Percentiles rank a stretch among this genome's conserved stretches.
Evolutionary conservation across 2,888 invertebrate genomes (phyloP).

Genomic region (Drosophila picticornis): DNA sequence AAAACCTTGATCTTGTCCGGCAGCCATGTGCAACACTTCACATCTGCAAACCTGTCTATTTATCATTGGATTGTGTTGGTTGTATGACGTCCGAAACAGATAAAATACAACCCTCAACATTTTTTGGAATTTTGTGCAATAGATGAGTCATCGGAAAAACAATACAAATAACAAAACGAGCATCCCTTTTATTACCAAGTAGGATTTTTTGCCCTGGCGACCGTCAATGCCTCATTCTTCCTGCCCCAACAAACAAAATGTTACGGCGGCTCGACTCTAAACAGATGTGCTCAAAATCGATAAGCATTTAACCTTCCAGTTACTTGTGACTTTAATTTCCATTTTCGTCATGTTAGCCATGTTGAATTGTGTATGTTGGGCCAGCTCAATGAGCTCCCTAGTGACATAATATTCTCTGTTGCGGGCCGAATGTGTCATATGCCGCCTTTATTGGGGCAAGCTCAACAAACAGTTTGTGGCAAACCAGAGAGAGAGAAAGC

Average conservation of each 20-base stretch:
- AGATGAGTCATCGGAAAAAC: slow-evolving; percentile 39
- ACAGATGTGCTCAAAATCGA: slow-evolving; percentile 62
- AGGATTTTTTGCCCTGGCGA: slow-evolving; percentile 12
- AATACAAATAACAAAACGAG: slow-evolving; percentile 25
- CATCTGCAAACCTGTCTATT: slow-evolving; percentile 14
- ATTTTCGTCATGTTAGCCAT: slow-evolving; percentile 22
- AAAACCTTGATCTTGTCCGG: slow-evolving; percentile 73
- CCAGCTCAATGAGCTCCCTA: slow-evolving; percentile 16
- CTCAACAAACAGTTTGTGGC: slow-evolving; percentile 1
- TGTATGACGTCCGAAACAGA: slow-evolving; percentile 6
- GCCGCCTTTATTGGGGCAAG: slow-evolving; percentile 28
- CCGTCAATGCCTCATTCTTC: slow-evolving; percentile 27
- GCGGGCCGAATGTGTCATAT: slow-evolving; percentile 60
- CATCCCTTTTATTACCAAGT: slow-evolving; percentile 32
- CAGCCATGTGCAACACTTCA: slow-evolving; percentile 67
- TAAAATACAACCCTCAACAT: slow-evolving; percentile 29
- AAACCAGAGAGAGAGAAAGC: neutral
- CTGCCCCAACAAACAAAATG: slow-evolving; percentile 67
- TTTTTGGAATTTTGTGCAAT: neutral
- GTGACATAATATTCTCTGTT: slow-evolving; percentile 64
- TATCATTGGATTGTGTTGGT: slow-evolving; percentile 1
- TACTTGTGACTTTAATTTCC: slow-evolving; percentile 64
- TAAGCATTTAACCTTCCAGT: slow-evolving; percentile 57
- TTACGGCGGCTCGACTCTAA: slow-evolving; percentile 38
- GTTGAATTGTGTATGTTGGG: slow-evolving; percentile 18